Base-by-base conservation (phyloP, 2,888 invertebrate genomes). In the Drosophila nr. fundita region DNA sequence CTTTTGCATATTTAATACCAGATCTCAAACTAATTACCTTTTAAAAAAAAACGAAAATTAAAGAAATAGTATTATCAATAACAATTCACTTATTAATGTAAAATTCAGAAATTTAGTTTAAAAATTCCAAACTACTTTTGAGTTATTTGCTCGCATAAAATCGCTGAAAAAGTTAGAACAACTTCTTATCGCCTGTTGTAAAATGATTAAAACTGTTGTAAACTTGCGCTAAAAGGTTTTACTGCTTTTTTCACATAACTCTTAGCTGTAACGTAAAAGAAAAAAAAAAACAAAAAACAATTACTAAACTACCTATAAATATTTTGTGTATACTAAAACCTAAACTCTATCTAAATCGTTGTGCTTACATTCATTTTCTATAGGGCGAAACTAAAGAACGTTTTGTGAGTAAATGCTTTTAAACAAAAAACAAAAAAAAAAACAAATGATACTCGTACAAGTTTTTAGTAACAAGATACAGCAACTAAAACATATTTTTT, bases 331-430 rank as follows among this genome's bases (percentile, higher is more conserved):
- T 87, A 87, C 90, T 87, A 87, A 89, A 87, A 83, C 83, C 76
- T 55, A 76, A 76, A 86, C 87, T 85, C 79, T 87, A 82, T 90
- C 82, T 77, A 87, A 90, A 91, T 78, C 87, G 91, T 90, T 91
- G 91, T 91, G 91, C 91, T 92, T 92, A 92, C 93, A 91, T 92
- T 92, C 91, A 92, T 91, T 91, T 92, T 91, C 81, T 85, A 85
- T 93, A 93, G 93, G 93, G 93, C 91, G 92, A 92, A 91, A 92
- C 92, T 91, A 92, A 92, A 90, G 93, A 93, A 92, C 91, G 91
- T 92, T 93, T 93, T 93, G 93, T 93, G 93, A 93, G 93, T 93
- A 93, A 93, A 91, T 89, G 90, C 91, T 92, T 92, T 91, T 91
- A 92, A 91, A 80, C 77, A 80, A 83, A 83, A 61, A 62, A 68